phyloP scores from a whole-genome alignment of 2,113 vertebrate species.

The Toxotes chatareus region DNA sequence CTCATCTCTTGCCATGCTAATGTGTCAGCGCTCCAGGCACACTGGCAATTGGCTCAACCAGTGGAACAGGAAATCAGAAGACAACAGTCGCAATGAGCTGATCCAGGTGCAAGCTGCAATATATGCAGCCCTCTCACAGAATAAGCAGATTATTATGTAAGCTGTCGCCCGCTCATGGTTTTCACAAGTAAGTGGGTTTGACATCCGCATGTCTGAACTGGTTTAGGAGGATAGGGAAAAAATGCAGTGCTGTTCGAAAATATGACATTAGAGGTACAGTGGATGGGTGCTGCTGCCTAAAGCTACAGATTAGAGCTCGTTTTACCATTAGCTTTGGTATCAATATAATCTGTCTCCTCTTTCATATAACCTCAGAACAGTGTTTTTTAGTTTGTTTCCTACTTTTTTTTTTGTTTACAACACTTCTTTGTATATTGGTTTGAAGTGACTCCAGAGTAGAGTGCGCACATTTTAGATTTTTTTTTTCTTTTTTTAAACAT shows the following conservation, averaged over 20 bases:
- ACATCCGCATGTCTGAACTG: slow-evolving; percentile 52
- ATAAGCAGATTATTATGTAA: slow-evolving; percentile 65
- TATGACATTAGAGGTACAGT: slow-evolving; percentile 48
- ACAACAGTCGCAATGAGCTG: slow-evolving; percentile 17
- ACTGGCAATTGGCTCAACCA: slow-evolving; percentile 39
- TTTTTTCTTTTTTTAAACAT: neutral
- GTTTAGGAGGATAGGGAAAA: slow-evolving; percentile 31
- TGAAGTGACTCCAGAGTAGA: neutral
- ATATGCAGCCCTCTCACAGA: slow-evolving; percentile 42
- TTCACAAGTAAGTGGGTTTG: slow-evolving; percentile 54
- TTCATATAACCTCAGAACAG: neutral
- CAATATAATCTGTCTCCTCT: slow-evolving; percentile 25
- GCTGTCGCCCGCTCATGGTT: slow-evolving; percentile 44
- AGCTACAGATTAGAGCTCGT: slow-evolving; percentile 43
- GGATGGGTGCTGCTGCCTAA: slow-evolving; percentile 2
- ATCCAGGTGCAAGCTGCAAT: slow-evolving; percentile 56
- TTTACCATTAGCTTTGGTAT: slow-evolving; percentile 21
- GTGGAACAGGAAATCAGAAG: slow-evolving; percentile 44
- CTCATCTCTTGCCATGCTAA: slow-evolving; percentile 50
- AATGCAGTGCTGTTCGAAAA: slow-evolving; percentile 27
- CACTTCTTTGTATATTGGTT: neutral
- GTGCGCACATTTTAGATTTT: neutral
- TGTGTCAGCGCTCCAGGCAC: slow-evolving; percentile 60
- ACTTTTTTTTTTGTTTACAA: slow-evolving; percentile 1
- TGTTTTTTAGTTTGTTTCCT: slow-evolving; percentile 5